Base-by-base conservation (phyloP, 2,888 invertebrate genomes). In the Gasteruption jaculator region DNA sequence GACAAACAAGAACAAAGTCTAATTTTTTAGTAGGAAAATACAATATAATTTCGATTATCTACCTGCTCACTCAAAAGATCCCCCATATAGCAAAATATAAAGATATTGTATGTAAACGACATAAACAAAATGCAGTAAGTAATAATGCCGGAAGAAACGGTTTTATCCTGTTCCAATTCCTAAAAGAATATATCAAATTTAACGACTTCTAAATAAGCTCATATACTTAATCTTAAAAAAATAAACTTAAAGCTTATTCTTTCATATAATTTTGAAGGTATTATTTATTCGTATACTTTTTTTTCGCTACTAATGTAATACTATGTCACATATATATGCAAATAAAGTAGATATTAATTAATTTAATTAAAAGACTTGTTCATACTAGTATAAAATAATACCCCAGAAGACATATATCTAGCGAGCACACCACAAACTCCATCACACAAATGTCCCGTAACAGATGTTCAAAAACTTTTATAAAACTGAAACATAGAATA, bases 341-440 rank as follows among this genome's bases (percentile, higher is more conserved):
- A n/a, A n/a, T n/a, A n/a, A n/a, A n/a, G n/a, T n/a, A n/a, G n/a
- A n/a, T n/a, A n/a, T n/a, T n/a, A n/a, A n/a, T n/a, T n/a, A 21
- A 20, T 38, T 43, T 30, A 14, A 5, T 43, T 24, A n/a, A 31
- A 14, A 41, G 25, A 27, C n/a, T 21, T 22, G 10, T 41, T 29
- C 31, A n/a, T 58, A 65, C 67, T 60, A 53, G 58, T 27, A 67
- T 59, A 21, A 63, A 53, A 44, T 61, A 63, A 45, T 61, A 67
- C 42, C 61, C 65, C 5, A 68, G 48, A 19, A 66, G 61, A 35
- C 67, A 68, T 41, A 67, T 65, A 25, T 65, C 63, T 45, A 66
- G 34, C 3, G 65, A 65, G 35, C 65, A 64, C 2, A 65, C 66
- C 1, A 68, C 35, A 19, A 65, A 48, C 48, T 68, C 67, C 7